These are phyloP conservation scores for Esperia sulphurella DNA, from an alignment of 2,888 invertebrate genomes.

Conservation along the genomic window DNA sequence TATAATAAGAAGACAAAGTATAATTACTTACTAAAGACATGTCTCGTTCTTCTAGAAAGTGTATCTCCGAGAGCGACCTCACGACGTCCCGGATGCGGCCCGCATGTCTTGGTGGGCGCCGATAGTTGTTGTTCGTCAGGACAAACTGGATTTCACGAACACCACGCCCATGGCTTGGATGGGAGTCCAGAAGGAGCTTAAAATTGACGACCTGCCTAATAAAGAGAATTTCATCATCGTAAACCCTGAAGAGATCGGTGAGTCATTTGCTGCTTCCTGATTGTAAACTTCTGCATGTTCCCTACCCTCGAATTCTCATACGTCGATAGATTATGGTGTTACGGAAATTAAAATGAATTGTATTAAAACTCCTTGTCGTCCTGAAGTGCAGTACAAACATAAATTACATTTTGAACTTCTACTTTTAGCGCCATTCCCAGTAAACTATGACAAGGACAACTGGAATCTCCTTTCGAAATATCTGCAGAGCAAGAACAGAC, in stretches of 20 bases:
- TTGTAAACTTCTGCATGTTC: no score
- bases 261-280: conserved; percentile 16
- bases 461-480: conserved; percentile 86
- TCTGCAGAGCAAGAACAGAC: conserved; percentile 76
- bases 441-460: conserved; percentile 88
- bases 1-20: neutral
- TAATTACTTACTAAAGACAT: no score
- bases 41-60: conserved; percentile 73
- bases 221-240: conserved; percentile 85
- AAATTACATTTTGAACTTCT: neutral
- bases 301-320: no score
- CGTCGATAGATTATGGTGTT: no score
- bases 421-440: conserved; percentile 85
- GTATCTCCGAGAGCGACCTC: conserved; percentile 85
- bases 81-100: conserved; percentile 84
- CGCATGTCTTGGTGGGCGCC: conserved; percentile 88
- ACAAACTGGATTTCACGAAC: conserved; percentile 79
- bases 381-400: no score
- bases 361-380: no score
- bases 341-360: no score
- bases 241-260: conserved; percentile 91
- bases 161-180: conserved; percentile 82
- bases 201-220: conserved; percentile 69
- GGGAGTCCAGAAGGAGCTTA: conserved; percentile 75
- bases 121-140: conserved; percentile 79